Percentiles rank a stretch among this genome's conserved stretches.
Evolutionary conservation across 2,888 invertebrate genomes (phyloP).

Genomic region (Bellardia pandia): DNA sequence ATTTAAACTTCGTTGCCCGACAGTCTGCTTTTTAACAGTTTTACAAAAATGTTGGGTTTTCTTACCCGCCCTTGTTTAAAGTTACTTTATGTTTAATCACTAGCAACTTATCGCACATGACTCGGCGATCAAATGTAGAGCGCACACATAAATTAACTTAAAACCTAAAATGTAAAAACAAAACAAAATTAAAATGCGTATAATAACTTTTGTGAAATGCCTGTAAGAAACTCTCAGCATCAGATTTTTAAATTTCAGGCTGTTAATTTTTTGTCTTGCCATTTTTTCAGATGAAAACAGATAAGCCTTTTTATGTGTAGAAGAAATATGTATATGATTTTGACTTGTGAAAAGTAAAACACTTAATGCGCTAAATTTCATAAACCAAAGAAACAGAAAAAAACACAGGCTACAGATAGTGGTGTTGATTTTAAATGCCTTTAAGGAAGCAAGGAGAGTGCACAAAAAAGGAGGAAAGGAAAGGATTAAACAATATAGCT

Average conservation of each 20-base stretch:
- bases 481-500: conserved; percentile 53
- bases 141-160: conserved; percentile 50
- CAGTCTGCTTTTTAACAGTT: no score
- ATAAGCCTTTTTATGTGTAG: conserved; percentile 34
- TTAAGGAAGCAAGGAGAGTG: conserved; percentile 48
- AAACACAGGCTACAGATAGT: conserved; percentile 28
- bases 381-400: conserved; percentile 25
- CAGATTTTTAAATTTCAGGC: conserved; percentile 50
- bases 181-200: conserved; percentile 27
- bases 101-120: neutral
- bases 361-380: conserved; percentile 64
- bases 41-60: no score
- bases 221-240: conserved; percentile 57
- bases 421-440: conserved; percentile 70
- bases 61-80: no score
- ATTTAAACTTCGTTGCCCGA: no score
- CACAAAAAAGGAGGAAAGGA: neutral
- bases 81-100: neutral
- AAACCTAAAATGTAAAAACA: conserved; percentile 10
- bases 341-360: conserved; percentile 61
- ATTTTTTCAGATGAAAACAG: conserved; percentile 14
- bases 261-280: neutral
- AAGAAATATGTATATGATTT: conserved; percentile 51
- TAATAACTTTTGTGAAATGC: conserved; percentile 35
- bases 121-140: neutral